These are phyloP conservation scores for Iphiclides podalirius DNA, from an alignment of 2,888 invertebrate species.

Conservation along the genomic window DNA sequence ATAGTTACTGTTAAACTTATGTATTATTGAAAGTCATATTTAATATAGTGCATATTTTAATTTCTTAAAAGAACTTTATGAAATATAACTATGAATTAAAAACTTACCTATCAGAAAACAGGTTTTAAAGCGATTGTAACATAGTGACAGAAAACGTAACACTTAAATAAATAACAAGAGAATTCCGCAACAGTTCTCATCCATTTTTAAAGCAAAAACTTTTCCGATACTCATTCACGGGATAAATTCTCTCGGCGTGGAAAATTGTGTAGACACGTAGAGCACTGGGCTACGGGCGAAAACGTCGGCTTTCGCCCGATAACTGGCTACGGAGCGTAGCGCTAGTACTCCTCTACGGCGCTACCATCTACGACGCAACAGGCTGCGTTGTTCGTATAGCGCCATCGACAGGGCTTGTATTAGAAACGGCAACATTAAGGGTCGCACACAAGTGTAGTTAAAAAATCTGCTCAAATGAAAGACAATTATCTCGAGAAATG, in stretches of 20 bases:
- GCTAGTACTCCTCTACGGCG: constrained; percentile 29
- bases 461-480: too few relatives aligned
- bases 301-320: constrained; percentile 58
- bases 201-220: constrained; percentile 16
- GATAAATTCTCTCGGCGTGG: constrained; percentile 17
- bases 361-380: constrained; percentile 57
- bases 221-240: constrained; percentile 19
- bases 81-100: too few relatives aligned
- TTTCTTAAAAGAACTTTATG: too few relatives aligned
- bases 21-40: too few relatives aligned
- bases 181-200: constrained; percentile 7
- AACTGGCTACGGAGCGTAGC: constrained; percentile 59
- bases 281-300: constrained; percentile 56
- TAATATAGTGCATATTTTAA: too few relatives aligned
- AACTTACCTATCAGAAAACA: constrained; percentile 8
- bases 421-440: constrained; percentile 24
- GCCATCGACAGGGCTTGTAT: constrained; percentile 18
- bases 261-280: constrained; percentile 29
- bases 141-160: background rate
- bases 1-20: too few relatives aligned
- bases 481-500: too few relatives aligned
- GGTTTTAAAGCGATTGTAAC: background rate
- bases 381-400: constrained; percentile 41
- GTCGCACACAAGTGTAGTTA: constrained; percentile 12
- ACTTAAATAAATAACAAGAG: constrained; percentile 9